Percentiles rank a stretch among this genome's conserved stretches.
phyloP scores from a whole-genome alignment of 2,888 invertebrate genomes.

The Matsumyia berberina region DNA sequence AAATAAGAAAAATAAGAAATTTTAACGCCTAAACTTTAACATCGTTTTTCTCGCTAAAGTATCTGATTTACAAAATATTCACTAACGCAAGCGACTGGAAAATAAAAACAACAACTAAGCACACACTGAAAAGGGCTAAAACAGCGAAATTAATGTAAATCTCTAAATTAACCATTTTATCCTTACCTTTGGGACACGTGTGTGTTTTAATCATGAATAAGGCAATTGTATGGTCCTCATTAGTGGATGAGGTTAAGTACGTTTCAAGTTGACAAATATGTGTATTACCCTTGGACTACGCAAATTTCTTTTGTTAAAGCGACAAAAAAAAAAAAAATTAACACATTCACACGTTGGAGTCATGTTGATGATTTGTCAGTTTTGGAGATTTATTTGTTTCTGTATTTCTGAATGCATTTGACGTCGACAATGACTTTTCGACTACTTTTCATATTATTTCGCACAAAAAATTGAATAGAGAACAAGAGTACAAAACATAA shows the following conservation, averaged over 20 bases:
- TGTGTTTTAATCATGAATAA: neutral
- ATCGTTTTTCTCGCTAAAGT: no score
- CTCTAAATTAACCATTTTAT: neutral
- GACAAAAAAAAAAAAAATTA: neutral
- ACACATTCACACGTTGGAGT: slow-evolving; percentile 12
- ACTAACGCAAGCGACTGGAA: neutral
- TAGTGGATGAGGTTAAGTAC: slow-evolving; percentile 24
- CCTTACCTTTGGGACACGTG: neutral
- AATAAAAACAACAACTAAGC: neutral
- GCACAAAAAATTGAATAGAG: slow-evolving; percentile 10
- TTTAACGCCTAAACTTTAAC: no score
- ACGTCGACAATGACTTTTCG: slow-evolving; percentile 1
- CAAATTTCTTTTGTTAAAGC: slow-evolving; percentile 26
- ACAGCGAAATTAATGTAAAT: neutral
- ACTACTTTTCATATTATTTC: slow-evolving; percentile 24
- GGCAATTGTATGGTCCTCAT: slow-evolving; percentile 5
- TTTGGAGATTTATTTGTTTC: slow-evolving; percentile 24
- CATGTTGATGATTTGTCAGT: slow-evolving; percentile 41
- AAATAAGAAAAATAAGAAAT: no score
- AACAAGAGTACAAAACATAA: neutral
- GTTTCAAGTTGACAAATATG: slow-evolving; percentile 42
- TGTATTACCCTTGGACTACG: neutral
- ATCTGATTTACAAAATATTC: neutral
- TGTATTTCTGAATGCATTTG: slow-evolving; percentile 25
- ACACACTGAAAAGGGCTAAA: no score